Evolutionary conservation across 2,888 invertebrate species (phyloP), one percentile per base, ranked within the genome.

Genomic region (Sinodicranocentrus sp.): DNA sequence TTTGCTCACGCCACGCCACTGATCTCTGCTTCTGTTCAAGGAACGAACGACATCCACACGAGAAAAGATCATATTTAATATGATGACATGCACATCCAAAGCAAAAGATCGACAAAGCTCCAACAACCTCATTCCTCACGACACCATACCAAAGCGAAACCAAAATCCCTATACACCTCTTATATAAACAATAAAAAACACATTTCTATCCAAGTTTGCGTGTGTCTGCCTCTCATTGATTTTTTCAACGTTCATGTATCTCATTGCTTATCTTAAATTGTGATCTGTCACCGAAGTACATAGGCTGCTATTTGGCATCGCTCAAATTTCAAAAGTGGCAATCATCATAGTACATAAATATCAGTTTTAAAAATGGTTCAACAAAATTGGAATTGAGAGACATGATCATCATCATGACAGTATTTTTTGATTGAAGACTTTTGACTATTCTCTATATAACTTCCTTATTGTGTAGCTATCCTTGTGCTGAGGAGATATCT

Each of bases 381-480:
- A 59, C n/a, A 52, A 52, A n/a, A 52, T 25, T 10, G 39, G 13
- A 39, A 39, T 6, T 8, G 39, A 39, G 39, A 39, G 39, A 39
- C 39, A 39, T 8, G 23, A 52, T 52, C 25, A 59, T n/a, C n/a
- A n/a, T n/a, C n/a, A n/a, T n/a, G n/a, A n/a, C n/a, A n/a, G 15
- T 59, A 13, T 23, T 59, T 59, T 59, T 59, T 59, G 23, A 59
- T 59, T 59, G 26, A 59, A 59, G 59, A 23, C 25, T 59, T 59
- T 6, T 59, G 39, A 6, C 39, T 39, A 8, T 39, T 39, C 39
- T 6, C n/a, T 59, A n/a, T n/a, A 25, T 63, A 54, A 76, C 76
- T 76, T 76, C 76, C 76, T 76, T 67, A 76, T 76, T 76, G 65
- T 63, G 33, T 65, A 8, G n/a, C 17, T 17, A 19, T 39, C 8